Conservation (phyloP, 2,797 vertebrate species). For the Molossus alvarezi region DNA sequence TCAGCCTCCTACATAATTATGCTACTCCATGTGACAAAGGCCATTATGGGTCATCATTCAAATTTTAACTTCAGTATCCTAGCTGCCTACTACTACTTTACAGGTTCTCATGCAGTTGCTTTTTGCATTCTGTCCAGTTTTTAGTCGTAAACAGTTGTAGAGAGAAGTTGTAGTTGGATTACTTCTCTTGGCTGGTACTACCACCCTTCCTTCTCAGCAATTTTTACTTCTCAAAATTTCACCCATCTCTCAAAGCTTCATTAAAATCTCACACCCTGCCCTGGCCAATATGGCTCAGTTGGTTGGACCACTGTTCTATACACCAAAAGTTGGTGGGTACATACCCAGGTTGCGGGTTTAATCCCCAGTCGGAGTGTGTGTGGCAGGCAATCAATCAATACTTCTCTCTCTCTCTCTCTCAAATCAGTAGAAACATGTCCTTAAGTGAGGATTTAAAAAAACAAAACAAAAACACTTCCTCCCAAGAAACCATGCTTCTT, state of each 20-base stretch:
- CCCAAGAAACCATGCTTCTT: background rate
- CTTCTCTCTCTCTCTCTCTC: too few relatives aligned
- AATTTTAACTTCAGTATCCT: background rate
- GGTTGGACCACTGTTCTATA: too few relatives aligned
- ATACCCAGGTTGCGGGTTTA: too few relatives aligned
- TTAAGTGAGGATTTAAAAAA: too few relatives aligned
- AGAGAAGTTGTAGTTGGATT: background rate
- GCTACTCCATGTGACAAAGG: background rate
- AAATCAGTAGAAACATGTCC: too few relatives aligned
- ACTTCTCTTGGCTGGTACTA: background rate
- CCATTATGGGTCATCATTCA: background rate
- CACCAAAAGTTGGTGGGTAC: too few relatives aligned
- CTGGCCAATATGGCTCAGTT: too few relatives aligned
- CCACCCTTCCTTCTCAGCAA: background rate
- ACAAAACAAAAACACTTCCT: background rate
- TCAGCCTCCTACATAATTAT: background rate
- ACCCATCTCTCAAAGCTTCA: slow-evolving; percentile 26
- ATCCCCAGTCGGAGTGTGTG: too few relatives aligned
- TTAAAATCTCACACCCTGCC: background rate
- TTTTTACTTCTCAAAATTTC: slow-evolving; percentile 34
- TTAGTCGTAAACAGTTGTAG: background rate
- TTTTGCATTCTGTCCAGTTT: slow-evolving; percentile 35
- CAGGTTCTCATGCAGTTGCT: background rate
- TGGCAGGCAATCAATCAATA: too few relatives aligned
- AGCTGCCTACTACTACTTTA: background rate